phyloP scores from a whole-genome alignment of 92 coral and sea anemone genomes.

The Porites rus region DNA sequence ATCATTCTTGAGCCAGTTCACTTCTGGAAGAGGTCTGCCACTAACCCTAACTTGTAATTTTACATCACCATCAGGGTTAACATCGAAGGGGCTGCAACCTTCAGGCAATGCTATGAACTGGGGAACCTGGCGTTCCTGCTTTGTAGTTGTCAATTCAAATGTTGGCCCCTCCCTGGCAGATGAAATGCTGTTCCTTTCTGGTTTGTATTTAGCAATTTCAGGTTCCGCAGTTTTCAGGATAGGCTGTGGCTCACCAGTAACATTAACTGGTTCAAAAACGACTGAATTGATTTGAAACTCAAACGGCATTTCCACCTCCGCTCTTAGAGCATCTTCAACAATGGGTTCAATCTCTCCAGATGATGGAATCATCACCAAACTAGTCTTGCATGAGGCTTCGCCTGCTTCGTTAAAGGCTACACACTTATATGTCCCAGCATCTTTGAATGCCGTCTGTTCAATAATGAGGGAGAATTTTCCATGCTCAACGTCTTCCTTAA shows the following conservation, averaged over 20 bases:
- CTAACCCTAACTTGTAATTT: conserved; percentile 72
- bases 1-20: conserved; percentile 88
- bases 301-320: conserved; percentile 60
- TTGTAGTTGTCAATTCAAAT: conserved; percentile 64
- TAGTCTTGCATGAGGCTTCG: conserved; percentile 77
- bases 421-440: conserved; percentile 72
- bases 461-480: conserved; percentile 76
- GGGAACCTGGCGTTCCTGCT: conserved; percentile 83
- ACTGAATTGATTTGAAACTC: conserved; percentile 64
- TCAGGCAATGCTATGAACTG: conserved; percentile 86
- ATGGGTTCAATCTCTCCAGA: conserved; percentile 44
- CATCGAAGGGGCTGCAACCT: conserved; percentile 73
- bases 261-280: conserved; percentile 55
- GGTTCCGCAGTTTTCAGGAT: conserved; percentile 68
- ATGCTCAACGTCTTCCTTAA: conserved; percentile 72
- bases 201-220: conserved; percentile 70
- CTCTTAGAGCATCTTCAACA: conserved; percentile 60
- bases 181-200: conserved; percentile 62
- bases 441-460: conserved; percentile 58
- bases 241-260: conserved; percentile 65
- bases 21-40: conserved; percentile 85
- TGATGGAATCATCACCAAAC: conserved; percentile 62
- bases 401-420: conserved; percentile 82
- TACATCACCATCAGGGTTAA: conserved; percentile 68
- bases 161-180: conserved; percentile 70